These are phyloP conservation scores for Drosophila hydei DNA, from an alignment of 1,140 invertebrate genomes.

Conservation along the genomic window DNA sequence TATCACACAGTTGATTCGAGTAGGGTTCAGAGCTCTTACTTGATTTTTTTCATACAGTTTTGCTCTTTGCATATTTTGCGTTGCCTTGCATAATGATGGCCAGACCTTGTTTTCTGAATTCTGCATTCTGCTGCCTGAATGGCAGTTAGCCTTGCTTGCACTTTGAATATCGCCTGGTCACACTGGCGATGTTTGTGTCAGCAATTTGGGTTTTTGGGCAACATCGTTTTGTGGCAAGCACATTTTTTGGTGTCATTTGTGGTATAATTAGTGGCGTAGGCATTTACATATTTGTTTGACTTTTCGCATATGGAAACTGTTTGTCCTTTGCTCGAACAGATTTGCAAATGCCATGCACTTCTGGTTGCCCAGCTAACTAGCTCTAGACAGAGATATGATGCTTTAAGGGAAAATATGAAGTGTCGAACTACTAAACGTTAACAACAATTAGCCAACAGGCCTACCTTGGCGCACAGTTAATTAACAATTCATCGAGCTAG, in stretches of 20 bases:
- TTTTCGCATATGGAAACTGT: neutral
- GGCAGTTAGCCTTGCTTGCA: conserved; percentile 46
- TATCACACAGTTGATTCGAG: neutral
- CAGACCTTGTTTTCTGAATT: conserved; percentile 48
- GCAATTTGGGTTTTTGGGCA: conserved; percentile 48
- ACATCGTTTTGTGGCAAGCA: conserved; percentile 15
- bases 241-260: conserved; percentile 50
- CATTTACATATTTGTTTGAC: conserved; percentile 16
- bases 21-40: neutral
- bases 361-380: too few relatives aligned
- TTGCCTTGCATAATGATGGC: conserved; percentile 70
- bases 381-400: too few relatives aligned
- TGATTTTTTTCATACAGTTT: conserved; percentile 22
- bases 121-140: neutral
- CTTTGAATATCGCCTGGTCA: conserved; percentile 65
- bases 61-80: conserved; percentile 55
- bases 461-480: neutral
- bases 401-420: too few relatives aligned
- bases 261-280: conserved; percentile 57
- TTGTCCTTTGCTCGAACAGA: neutral
- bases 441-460: neutral
- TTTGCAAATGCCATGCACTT: too few relatives aligned
- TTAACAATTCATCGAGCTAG: neutral
- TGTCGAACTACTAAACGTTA: neutral
- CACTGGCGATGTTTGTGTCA: conserved; percentile 33